Evolutionary conservation across 2,797 vertebrate species (phyloP), one percentile per base, ranked within the genome.

Genomic region (Sebastes nivosus): DNA sequence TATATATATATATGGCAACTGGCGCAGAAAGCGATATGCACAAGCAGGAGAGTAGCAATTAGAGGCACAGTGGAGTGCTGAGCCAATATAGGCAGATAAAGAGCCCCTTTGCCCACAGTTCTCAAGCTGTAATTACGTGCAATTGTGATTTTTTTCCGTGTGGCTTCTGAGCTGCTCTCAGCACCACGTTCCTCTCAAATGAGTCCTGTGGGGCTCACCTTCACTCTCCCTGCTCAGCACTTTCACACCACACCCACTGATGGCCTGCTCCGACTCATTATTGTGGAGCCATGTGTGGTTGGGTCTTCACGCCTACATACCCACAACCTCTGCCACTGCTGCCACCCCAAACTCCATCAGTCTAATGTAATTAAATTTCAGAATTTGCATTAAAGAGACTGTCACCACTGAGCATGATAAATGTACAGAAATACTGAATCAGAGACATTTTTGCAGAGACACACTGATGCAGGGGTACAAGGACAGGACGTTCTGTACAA

Each of bases 111-210:
- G 88, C 90, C 82, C 81, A 84, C 87, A 84, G 83, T 92, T 89
- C 91, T 89, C 82, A 89, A 91, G 87, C 89, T 90, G 88, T 94
- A 95, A 94, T 94, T 92, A 94, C 83, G 88, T 93, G 81, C 94
- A 94, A 94, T 95, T 95, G 92, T 90, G 79, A 92, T 92, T 92
- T 92, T 88, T 90, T 50, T 91, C 42, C 82, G 81, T 87, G 83
- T 81, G 75, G 81, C 85, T 89, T 86, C 83, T 76, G 76, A 88
- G 84, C 91, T 90, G 89, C 85, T 87, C 88, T 93, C 88, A 92
- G 91, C 93, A 90, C 83, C 74, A 78, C 38, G 63, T 86, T 87
- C 86, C 89, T 88, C 82, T 90, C 79, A 93, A 92, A 95, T 89
- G 90, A 94, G 91, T 90, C 91, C 84, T 90, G 54, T 63, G 90